Percentiles rank a stretch among this genome's conserved stretches.
phyloP scores from a whole-genome alignment of 2,888 invertebrate species.

The Lomographa bimaculata region DNA sequence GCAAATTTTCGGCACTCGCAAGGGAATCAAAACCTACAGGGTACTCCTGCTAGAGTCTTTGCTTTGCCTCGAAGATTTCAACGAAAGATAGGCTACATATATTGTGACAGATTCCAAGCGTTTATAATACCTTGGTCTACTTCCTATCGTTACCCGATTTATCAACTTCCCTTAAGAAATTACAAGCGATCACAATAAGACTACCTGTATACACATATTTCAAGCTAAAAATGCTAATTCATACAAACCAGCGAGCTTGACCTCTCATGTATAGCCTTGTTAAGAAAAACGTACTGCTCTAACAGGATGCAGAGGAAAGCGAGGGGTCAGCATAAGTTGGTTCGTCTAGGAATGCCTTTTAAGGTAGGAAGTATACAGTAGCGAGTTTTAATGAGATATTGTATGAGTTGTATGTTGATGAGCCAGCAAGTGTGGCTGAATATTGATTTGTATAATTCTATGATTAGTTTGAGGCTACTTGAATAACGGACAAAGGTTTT shows the following conservation, averaged over 20 bases:
- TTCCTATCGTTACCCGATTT: no score
- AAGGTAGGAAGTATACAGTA: conserved; percentile 36
- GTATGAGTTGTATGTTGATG: conserved; percentile 19
- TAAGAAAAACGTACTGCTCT: conserved; percentile 16
- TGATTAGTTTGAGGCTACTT: conserved; percentile 22
- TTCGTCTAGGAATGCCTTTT: conserved; percentile 32
- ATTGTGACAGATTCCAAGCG: no score
- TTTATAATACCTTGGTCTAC: no score
- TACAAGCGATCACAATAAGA: conserved; percentile 61
- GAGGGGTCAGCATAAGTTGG: conserved; percentile 23
- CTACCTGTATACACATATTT: conserved; percentile 72
- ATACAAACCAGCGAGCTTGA: conserved; percentile 30
- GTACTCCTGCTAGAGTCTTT: no score
- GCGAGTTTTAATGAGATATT: conserved; percentile 35
- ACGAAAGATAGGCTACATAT: no score
- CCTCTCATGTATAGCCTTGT: conserved; percentile 23
- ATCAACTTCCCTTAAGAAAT: conserved; percentile 10
- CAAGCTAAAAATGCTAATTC: conserved; percentile 36
- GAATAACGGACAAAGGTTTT: conserved; percentile 20
- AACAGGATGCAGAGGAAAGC: conserved; percentile 12
- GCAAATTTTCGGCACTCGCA: no score
- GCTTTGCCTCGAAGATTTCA: no score
- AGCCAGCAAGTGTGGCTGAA: conserved; percentile 19
- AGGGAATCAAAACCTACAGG: no score
- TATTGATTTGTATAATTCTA: conserved; percentile 24